Conservation (phyloP, 2,888 invertebrate genomes). For the Torymus aiolomorphi region DNA sequence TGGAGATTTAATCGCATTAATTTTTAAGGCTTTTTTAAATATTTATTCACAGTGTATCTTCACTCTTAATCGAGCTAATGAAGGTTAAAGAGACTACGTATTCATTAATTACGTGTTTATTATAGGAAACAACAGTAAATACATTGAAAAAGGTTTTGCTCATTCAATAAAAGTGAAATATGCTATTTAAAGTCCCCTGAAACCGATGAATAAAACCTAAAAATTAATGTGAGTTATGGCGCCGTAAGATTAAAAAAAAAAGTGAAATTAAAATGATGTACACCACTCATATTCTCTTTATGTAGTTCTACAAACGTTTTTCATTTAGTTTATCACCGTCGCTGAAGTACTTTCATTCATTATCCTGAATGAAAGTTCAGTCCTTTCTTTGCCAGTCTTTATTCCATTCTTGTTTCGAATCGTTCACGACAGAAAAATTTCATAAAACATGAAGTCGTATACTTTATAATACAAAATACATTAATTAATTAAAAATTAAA, state of each 20-base stretch:
- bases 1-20: no score
- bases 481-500: no score
- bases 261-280: constrained; percentile 19
- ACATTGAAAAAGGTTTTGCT: no score
- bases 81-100: no score
- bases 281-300: constrained; percentile 19
- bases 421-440: no score
- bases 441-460: no score
- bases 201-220: constrained; percentile 1
- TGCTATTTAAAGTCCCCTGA: not conserved
- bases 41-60: no score
- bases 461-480: no score
- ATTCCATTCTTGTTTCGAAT: not conserved
- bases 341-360: constrained; percentile 22
- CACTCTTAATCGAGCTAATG: no score
- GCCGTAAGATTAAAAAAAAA: not conserved
- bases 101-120: no score
- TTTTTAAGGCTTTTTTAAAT: no score
- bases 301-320: constrained; percentile 22
- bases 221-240: not conserved
- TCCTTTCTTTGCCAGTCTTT: constrained; percentile 2
- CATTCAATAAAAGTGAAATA: not conserved
- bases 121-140: no score
- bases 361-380: constrained; percentile 22
- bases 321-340: constrained; percentile 29